Evolutionary conservation across 2,888 invertebrate species (phyloP).

Genomic region (Lasius platythorax): DNA sequence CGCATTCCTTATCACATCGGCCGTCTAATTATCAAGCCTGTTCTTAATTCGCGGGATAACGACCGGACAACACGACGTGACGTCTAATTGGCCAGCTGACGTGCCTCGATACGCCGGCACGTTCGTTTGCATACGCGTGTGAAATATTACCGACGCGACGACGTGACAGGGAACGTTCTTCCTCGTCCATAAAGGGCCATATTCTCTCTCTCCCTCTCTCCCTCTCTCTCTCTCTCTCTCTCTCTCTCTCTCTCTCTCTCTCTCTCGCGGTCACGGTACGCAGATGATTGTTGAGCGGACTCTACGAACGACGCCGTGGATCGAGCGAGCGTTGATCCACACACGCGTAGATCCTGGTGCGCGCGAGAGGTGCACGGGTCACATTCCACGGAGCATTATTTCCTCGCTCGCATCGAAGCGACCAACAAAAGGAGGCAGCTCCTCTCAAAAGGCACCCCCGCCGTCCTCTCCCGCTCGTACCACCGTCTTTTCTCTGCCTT

Average conservation of each 20-base stretch:
- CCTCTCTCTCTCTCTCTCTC: background rate
- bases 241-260: background rate
- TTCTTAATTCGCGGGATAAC: conserved; percentile 21
- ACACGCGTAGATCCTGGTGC: conserved; percentile 62
- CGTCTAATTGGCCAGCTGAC: conserved; percentile 26
- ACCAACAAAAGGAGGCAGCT: conserved; percentile 84
- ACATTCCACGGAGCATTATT: conserved; percentile 85
- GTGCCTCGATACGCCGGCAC: background rate
- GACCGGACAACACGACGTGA: background rate
- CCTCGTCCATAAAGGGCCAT: conserved; percentile 31
- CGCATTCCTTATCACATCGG: background rate
- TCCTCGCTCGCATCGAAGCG: conserved; percentile 79
- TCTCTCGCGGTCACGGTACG: conserved; percentile 55
- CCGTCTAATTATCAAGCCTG: conserved; percentile 20
- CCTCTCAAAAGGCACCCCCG: conserved; percentile 78
- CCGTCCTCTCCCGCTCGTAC: conserved; percentile 49
- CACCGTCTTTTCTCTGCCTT: conserved; percentile 69
- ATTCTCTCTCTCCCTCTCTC: background rate
- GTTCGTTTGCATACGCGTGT: background rate
- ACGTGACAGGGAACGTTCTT: background rate
- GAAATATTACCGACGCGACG: conserved; percentile 9
- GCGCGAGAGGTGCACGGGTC: conserved; percentile 82
- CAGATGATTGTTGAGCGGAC: conserved; percentile 10
- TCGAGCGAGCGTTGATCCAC: conserved; percentile 77
- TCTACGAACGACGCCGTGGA: conserved; percentile 41